Conservation (phyloP, 1,140 invertebrate species). For the Acromyrmex heyeri region DNA sequence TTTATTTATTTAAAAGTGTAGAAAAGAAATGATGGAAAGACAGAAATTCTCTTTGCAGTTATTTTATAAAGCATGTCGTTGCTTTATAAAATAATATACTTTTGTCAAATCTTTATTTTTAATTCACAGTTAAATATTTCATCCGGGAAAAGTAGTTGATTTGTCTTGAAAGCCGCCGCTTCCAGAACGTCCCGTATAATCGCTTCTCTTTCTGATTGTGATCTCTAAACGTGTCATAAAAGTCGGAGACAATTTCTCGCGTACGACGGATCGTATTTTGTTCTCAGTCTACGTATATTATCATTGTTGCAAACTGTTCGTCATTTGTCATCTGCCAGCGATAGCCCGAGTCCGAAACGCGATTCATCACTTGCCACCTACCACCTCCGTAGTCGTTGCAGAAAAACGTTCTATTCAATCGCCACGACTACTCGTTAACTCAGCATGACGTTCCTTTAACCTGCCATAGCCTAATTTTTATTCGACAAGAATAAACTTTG, state of each 20-base stretch:
- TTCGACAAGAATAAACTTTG: background rate
- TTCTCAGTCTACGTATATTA: slow-evolving; percentile 44
- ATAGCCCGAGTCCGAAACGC: slow-evolving; percentile 49
- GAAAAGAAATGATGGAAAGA: background rate
- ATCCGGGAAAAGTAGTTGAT: background rate
- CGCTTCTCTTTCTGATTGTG: slow-evolving; percentile 22
- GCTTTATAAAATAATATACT: background rate
- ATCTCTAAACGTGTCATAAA: slow-evolving; percentile 44
- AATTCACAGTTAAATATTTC: slow-evolving; percentile 18
- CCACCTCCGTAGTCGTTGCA: slow-evolving; percentile 34
- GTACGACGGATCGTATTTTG: slow-evolving; percentile 30
- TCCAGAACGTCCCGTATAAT: slow-evolving; percentile 28
- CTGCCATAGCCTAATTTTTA: slow-evolving; percentile 1
- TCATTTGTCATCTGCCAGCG: slow-evolving; percentile 59
- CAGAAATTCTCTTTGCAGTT: background rate
- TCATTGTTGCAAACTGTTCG: slow-evolving; percentile 52
- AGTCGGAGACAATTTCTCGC: slow-evolving; percentile 45
- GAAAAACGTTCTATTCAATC: slow-evolving; percentile 62
- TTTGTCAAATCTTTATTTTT: slow-evolving; percentile 17
- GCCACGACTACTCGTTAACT: slow-evolving; percentile 56
- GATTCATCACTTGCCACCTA: slow-evolving; percentile 53
- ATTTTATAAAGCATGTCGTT: background rate
- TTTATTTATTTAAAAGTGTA: slow-evolving; percentile 4
- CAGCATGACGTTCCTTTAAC: slow-evolving; percentile 29
- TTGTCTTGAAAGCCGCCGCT: background rate